phyloP scores from a whole-genome alignment of 2,797 vertebrate genomes.

The Garrulus glandarius region DNA sequence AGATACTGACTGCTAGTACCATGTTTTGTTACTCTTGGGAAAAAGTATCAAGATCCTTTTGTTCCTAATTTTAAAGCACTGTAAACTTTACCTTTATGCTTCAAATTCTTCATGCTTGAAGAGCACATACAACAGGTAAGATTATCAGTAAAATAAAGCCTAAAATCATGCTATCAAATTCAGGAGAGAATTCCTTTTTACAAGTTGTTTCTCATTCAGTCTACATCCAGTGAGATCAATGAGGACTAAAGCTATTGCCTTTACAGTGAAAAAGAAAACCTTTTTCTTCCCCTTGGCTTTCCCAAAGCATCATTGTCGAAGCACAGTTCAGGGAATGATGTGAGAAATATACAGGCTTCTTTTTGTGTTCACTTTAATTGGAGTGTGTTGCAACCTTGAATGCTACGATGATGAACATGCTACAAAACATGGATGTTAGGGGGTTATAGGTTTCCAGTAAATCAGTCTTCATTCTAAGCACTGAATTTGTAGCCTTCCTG shows the following conservation, averaged over 20 bases:
- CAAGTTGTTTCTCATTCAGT: neutral
- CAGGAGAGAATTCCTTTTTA: neutral
- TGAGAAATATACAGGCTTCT: neutral
- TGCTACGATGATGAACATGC: neutral
- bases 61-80: neutral
- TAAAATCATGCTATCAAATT: neutral
- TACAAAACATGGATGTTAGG: neutral
- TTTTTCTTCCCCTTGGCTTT: neutral
- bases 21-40: neutral
- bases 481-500: neutral
- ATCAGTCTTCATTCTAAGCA: neutral
- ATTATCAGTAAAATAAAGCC: neutral
- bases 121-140: neutral
- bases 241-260: neutral
- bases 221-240: neutral
- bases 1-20: neutral
- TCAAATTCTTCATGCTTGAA: neutral
- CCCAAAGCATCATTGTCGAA: neutral
- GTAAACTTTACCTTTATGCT: neutral
- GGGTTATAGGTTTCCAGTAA: neutral
- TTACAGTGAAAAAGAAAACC: neutral
- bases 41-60: neutral
- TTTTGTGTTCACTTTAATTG: neutral
- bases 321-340: neutral
- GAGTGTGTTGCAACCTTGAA: neutral